These are phyloP conservation scores for Discoglossus pictus DNA, from an alignment of 2,797 vertebrate species.

Conservation along the genomic window DNA sequence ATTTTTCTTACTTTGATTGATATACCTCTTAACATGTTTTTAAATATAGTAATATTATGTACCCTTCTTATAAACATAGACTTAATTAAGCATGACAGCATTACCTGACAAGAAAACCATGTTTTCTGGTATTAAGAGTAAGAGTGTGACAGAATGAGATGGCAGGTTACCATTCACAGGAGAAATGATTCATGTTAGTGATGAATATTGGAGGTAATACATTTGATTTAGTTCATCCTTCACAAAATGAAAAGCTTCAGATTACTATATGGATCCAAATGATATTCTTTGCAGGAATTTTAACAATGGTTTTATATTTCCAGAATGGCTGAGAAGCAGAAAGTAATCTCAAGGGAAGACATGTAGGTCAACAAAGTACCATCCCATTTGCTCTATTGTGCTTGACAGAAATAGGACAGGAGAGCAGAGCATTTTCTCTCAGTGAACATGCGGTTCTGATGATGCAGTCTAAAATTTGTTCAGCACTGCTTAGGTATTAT, in stretches of 20 bases:
- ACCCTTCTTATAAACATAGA: too few relatives aligned
- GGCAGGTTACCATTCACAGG: conserved; percentile 28
- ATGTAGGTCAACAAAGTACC: conserved; percentile 59
- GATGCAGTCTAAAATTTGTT: conserved; percentile 63
- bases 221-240: conserved; percentile 42
- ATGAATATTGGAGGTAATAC: conserved; percentile 48
- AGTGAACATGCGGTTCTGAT: conserved; percentile 59
- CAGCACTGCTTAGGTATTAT: conserved; percentile 55
- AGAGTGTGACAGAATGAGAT: conserved; percentile 33
- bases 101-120: conserved; percentile 26
- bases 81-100: too few relatives aligned
- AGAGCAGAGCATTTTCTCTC: conserved; percentile 51
- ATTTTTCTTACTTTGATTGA: too few relatives aligned
- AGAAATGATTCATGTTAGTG: conserved; percentile 35
- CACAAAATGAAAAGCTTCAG: conserved; percentile 37
- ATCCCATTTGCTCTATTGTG: conserved; percentile 60
- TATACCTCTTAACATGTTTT: too few relatives aligned
- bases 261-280: conserved; percentile 37
- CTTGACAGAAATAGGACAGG: conserved; percentile 72
- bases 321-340: conserved; percentile 50
- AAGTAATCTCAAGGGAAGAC: conserved; percentile 56
- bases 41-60: too few relatives aligned
- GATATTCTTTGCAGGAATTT: conserved; percentile 40
- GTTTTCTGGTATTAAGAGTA: conserved; percentile 25
- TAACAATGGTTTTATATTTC: conserved; percentile 48